Evolutionary conservation across 1,140 invertebrate genomes (phyloP).

Genomic region (Trinorchestia longiramus): DNA sequence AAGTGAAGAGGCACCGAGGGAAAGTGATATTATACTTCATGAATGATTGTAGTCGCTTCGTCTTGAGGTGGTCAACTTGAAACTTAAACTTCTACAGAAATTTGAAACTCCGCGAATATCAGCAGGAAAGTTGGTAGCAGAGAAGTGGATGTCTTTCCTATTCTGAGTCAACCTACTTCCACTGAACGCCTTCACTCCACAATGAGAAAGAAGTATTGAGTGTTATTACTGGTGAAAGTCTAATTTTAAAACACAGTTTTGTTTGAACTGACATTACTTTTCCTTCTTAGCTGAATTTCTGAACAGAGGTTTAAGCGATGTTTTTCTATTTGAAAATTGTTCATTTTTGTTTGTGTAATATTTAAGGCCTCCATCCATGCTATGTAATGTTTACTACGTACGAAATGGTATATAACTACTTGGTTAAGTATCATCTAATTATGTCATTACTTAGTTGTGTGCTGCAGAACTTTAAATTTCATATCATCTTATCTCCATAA

Average conservation of each 20-base stretch:
- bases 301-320: neutral
- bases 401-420: neutral
- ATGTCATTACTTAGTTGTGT: neutral
- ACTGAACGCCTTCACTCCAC: neutral
- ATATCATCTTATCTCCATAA: neutral
- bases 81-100: neutral
- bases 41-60: no score
- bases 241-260: neutral
- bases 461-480: neutral
- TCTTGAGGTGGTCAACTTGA: neutral
- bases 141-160: neutral
- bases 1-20: neutral
- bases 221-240: neutral
- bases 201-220: neutral
- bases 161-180: neutral
- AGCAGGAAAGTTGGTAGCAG: neutral
- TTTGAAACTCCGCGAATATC: neutral
- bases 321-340: neutral
- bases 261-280: neutral
- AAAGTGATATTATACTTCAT: neutral
- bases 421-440: neutral
- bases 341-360: neutral
- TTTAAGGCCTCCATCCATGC: neutral
- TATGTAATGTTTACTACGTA: neutral
- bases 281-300: neutral